Evolutionary conservation across 2,113 vertebrate species (phyloP).

Genomic region (Clarias magur): DNA sequence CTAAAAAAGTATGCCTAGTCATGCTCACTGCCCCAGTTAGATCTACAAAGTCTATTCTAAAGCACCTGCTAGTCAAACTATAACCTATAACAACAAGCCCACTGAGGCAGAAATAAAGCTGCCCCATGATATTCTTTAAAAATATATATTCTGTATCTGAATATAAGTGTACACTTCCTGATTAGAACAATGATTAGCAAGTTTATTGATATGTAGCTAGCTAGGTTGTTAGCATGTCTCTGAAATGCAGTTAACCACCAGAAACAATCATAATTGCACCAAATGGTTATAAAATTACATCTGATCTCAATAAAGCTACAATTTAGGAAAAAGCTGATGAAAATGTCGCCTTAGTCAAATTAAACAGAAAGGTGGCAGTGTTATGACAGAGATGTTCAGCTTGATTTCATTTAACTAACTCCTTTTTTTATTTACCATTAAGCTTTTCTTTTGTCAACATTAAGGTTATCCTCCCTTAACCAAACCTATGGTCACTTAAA

Average conservation of each 20-base stretch:
- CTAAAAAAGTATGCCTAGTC: too few relatives aligned
- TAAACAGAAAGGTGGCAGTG: neutral
- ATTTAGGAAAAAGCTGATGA: neutral
- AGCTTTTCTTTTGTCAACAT: neutral
- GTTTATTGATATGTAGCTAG: neutral
- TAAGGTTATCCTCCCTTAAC: neutral
- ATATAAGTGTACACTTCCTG: neutral
- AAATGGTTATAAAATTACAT: neutral
- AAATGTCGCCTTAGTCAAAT: neutral
- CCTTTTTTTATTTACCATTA: neutral
- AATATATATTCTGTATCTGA: neutral
- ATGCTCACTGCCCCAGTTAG: neutral
- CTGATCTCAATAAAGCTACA: neutral
- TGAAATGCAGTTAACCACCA: neutral
- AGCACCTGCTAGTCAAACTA: neutral
- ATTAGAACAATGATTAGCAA: neutral
- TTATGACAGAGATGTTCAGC: neutral
- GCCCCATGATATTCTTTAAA: neutral
- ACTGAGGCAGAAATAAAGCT: neutral
- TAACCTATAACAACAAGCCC: neutral
- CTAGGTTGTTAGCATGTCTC: neutral
- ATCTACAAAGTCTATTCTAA: neutral
- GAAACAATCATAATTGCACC: neutral
- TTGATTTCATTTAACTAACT: neutral
- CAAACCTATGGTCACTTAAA: neutral